Base-by-base conservation (phyloP, 2,797 vertebrate species). In the Channa striata region DNA sequence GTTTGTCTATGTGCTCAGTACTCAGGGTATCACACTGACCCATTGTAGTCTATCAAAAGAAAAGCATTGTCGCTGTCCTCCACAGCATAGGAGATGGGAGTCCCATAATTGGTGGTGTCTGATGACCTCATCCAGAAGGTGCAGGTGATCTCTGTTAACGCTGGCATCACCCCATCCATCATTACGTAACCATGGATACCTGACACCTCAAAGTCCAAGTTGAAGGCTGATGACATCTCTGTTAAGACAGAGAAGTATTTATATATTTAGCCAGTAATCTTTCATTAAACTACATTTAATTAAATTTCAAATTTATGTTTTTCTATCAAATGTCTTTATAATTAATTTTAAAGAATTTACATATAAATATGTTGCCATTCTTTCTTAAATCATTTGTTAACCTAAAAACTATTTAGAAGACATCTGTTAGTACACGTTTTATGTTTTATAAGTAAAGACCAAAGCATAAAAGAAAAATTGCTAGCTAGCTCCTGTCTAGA, bases 111-210 rank as follows among this genome's bases (percentile, higher is more conserved):
- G 25, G 89, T 94, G 5, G 88, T 91, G 78, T 99, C 97, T 4
- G 93, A 94, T 1, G 98, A 99, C 83, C 84, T 98, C 98, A 99
- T 99, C 98, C 98, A 99, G 89, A 99, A 99, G 0, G 96, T 83
- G 74, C 97, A 98, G 14, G 96, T 98, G 78, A 99, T 92, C 68
- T 96, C 96, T 39, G 87, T 94, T 72, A 99, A 94, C 0, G 95
- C 80, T 0, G 98, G 98, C 85, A 99, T 95, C 53, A 94, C 59
- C 4, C 95, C 94, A 17, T 99, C 97, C 89, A 99, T 95, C 90
- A 99, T 94, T 60, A 96, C 95, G 0, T 98, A 99, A 49, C 95
- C 95, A 46, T 99, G 97, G 92, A 97, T 98, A 78, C 96, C 97
- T 36, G 97, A 99, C 73, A 98, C 96, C 87, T 98, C 98, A 87